A percentile compares a stretch with the other conserved stretches of the same genome.
Evolutionary conservation across 2,888 invertebrate genomes (phyloP).

Genomic region (Eupeodes luniger): DNA sequence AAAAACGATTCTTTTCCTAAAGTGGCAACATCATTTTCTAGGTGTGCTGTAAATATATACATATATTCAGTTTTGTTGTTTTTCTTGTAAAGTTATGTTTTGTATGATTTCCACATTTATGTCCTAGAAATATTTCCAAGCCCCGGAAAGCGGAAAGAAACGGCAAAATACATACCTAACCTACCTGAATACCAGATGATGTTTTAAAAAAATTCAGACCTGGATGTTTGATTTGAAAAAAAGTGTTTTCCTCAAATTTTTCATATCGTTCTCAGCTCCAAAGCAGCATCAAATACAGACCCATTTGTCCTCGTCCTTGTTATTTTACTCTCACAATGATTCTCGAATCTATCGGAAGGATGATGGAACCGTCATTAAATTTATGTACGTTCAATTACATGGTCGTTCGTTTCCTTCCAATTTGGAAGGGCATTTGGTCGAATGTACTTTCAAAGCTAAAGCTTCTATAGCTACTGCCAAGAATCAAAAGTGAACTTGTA

Average conservation of each 20-base stretch:
- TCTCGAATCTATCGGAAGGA: conserved; percentile 58
- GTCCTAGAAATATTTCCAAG: conserved; percentile 8
- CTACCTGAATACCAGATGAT: conserved; percentile 9
- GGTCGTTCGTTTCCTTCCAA: conserved; percentile 64
- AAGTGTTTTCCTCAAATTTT: conserved; percentile 8
- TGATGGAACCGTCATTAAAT: conserved; percentile 68
- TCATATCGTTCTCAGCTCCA: conserved; percentile 39
- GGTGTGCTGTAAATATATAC: conserved; percentile 20
- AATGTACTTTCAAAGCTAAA: conserved; percentile 32
- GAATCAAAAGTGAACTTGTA: not conserved
- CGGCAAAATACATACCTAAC: conserved; percentile 39
- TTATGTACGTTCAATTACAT: conserved; percentile 72
- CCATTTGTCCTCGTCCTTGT: conserved; percentile 22
- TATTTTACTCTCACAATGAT: conserved; percentile 29
- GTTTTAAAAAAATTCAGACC: conserved; percentile 22
- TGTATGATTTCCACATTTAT: conserved; percentile 21
- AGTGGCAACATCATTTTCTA: not conserved
- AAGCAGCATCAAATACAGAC: conserved; percentile 25
- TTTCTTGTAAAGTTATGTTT: conserved; percentile 46
- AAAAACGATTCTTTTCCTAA: too few species aligned
- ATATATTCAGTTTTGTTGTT: conserved; percentile 42
- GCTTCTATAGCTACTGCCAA: not conserved
- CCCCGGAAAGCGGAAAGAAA: conserved; percentile 35
- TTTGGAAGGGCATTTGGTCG: conserved; percentile 51
- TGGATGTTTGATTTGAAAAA: conserved; percentile 21